These are phyloP conservation scores for Orycteropus afer DNA, from an alignment of 2,113 vertebrate genomes.

Conservation along the genomic window DNA sequence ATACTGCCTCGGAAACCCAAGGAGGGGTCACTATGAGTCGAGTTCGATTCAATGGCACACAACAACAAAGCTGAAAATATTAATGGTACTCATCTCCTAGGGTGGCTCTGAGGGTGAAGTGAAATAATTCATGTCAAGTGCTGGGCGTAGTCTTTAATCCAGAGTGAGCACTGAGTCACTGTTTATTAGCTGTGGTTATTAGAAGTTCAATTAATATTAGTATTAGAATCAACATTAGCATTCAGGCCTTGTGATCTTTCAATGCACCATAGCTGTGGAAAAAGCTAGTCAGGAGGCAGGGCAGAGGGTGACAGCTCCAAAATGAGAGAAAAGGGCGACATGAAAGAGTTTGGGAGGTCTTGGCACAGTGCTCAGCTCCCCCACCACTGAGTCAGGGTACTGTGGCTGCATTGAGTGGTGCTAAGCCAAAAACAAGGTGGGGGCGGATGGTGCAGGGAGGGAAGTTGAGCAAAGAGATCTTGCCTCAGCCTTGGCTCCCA, in stretches of 20 bases:
- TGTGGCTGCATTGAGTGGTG: neutral
- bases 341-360: neutral
- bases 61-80: neutral
- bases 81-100: neutral
- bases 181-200: neutral
- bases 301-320: neutral
- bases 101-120: neutral
- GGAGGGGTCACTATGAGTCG: no score
- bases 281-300: neutral
- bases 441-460: neutral
- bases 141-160: neutral
- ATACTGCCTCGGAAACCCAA: no score
- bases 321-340: rapidly evolving
- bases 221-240: neutral
- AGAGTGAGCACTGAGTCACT: neutral
- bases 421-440: neutral
- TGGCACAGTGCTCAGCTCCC: neutral
- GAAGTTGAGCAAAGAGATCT: neutral
- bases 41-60: no score
- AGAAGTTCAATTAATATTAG: neutral
- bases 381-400: neutral
- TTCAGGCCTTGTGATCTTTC: neutral
- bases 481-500: neutral
- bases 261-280: rapidly evolving
- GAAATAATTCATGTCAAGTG: neutral